Conservation (phyloP, 2,888 invertebrate genomes). For the Gerris lacustris region DNA sequence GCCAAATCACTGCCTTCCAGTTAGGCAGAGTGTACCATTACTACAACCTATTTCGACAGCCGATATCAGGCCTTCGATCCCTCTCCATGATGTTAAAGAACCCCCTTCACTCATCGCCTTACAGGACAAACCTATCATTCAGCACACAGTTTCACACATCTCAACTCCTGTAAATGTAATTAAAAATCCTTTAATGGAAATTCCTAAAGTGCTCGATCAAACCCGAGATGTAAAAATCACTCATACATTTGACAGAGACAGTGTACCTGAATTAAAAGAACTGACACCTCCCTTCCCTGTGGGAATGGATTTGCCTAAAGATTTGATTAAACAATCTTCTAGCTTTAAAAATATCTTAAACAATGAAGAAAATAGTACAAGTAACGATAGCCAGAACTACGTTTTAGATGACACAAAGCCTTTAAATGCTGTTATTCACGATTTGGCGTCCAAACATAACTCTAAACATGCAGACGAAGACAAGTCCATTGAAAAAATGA, state of each 20-base stretch:
- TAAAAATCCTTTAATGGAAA: background rate
- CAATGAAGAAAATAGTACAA: background rate
- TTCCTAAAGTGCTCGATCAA: background rate
- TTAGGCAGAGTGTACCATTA: background rate
- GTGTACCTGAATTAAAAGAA: background rate
- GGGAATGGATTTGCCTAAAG: background rate
- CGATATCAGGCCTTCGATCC: background rate
- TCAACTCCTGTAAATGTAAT: conserved; percentile 13
- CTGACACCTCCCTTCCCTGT: background rate
- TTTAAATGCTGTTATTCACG: conserved; percentile 28
- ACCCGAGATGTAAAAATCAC: background rate
- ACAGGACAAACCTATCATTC: background rate
- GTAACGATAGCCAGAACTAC: background rate
- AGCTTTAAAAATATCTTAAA: background rate
- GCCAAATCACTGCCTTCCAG: background rate
- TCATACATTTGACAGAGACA: background rate
- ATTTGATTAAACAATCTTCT: background rate
- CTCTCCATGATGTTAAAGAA: background rate
- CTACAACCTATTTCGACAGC: background rate
- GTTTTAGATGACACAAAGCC: conserved; percentile 18
- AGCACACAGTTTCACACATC: background rate
- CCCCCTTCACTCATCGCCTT: background rate
- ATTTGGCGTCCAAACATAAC: conserved; percentile 24
- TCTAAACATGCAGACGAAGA: background rate
- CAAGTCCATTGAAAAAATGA: too few relatives aligned